Evolutionary conservation across 2,797 vertebrate species (phyloP), one percentile per base, ranked within the genome.

Genomic region (Bovichtus diacanthus): DNA sequence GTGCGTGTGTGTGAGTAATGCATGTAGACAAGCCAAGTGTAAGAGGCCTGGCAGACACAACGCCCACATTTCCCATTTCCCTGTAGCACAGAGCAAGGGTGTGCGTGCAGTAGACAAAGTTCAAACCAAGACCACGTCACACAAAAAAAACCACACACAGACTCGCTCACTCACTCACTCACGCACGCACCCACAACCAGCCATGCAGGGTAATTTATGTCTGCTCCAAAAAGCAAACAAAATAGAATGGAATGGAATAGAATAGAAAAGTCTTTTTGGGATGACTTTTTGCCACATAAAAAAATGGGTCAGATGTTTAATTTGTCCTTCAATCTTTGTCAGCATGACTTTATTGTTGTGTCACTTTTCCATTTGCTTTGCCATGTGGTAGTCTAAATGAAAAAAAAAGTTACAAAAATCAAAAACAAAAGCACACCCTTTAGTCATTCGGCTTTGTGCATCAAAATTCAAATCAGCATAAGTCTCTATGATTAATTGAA

Each of bases 11-110:
- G 87, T 84, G 88, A 90, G 86, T 94, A 93, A 93, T 93, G 69
- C 84, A 86, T 90, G 86, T 91, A 83, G 93, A 94, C 93, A 93
- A 88, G 92, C 87, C 87, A 90, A 91, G 92, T 93, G 92, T 92
- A 91, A 92, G 87, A 92, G 90, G 88, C 90, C 92, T 93, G 89
- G 91, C 90, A 93, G 92, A 92, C 87, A 92, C 90, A 87, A 88
- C 90, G 89, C 91, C 91, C 90, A 91, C 92, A 89, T 92, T 88
- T 91, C 88, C 90, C 92, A 89, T 92, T 88, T 91, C 88, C 91
- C 88, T 77, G 78, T 82, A 92, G 90, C 91, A 84, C 83, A 81
- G 78, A 91, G 85, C 70, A 62, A 70, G 88, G 82, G 78, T 90
- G 84, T 91, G 91, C 82, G 86, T 91, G 92, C 86, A 84, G 84